phyloP scores from a whole-genome alignment of 2,888 invertebrate species.

The Pterostichus madidus region DNA sequence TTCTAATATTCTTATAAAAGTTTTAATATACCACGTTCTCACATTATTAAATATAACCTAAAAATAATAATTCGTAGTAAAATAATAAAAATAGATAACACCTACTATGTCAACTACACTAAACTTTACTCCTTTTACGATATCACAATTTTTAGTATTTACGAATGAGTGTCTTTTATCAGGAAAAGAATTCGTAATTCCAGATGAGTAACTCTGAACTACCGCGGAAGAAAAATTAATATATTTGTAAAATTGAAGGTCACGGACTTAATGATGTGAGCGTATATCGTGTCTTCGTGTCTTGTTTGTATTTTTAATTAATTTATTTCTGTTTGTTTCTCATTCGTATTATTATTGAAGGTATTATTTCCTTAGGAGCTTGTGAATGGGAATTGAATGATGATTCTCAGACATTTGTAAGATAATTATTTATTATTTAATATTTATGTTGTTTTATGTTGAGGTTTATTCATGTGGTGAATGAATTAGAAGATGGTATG shows the following conservation, averaged over 20 bases:
- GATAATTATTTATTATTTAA: no score
- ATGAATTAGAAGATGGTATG: no score
- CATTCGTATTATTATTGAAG: neutral
- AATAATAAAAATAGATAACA: no score
- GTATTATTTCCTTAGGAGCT: neutral
- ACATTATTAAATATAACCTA: no score
- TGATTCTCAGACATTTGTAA: no score
- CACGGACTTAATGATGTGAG: neutral
- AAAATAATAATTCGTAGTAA: no score
- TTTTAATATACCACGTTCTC: no score
- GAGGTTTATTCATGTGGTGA: no score
- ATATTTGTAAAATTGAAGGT: constrained; percentile 1
- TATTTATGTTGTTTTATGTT: no score
- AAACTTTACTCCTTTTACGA: neutral
- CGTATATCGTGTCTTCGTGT: neutral
- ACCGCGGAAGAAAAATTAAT: neutral
- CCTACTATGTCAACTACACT: no score
- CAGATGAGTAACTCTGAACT: neutral
- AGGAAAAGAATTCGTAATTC: constrained; percentile 2
- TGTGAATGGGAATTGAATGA: no score
- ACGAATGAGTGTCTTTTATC: neutral
- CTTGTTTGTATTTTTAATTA: neutral
- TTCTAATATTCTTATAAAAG: no score
- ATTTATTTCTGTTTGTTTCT: neutral
- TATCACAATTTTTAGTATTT: neutral